These are phyloP conservation scores for Mormyrops attenuatus DNA, from an alignment of 2,797 vertebrate genomes.

Conservation along the genomic window DNA sequence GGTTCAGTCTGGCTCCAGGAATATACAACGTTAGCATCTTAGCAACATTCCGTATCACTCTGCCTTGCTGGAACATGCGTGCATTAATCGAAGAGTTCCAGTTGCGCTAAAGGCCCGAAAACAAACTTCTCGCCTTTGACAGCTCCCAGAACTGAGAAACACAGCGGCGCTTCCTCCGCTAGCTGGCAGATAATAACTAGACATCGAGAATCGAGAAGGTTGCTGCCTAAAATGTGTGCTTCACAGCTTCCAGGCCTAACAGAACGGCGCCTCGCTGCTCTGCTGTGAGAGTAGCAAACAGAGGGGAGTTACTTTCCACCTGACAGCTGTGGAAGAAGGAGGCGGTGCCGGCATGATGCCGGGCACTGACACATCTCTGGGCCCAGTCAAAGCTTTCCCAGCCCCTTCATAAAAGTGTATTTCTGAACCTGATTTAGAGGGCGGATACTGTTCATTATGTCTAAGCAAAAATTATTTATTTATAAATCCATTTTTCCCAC, in stretches of 20 bases:
- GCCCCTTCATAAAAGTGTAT: background rate
- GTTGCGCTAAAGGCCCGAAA: background rate
- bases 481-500: background rate
- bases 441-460: background rate
- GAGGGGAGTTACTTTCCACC: background rate
- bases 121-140: background rate
- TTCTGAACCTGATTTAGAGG: background rate
- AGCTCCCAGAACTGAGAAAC: background rate
- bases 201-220: background rate
- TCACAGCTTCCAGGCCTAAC: background rate
- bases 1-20: background rate
- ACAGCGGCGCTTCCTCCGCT: background rate
- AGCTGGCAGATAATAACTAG: background rate
- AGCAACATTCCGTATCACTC: background rate
- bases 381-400: background rate
- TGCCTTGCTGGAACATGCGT: background rate
- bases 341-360: background rate
- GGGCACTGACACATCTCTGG: background rate
- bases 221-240: background rate
- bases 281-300: background rate
- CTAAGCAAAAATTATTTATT: background rate
- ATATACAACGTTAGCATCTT: background rate
- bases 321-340: conserved; percentile 2
- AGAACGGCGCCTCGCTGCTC: background rate
- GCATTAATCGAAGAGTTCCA: background rate